A percentile compares a stretch with the other conserved stretches of the same genome.
Evolutionary conservation across 2,797 vertebrate genomes (phyloP).

Genomic region (Lerista edwardsae): DNA sequence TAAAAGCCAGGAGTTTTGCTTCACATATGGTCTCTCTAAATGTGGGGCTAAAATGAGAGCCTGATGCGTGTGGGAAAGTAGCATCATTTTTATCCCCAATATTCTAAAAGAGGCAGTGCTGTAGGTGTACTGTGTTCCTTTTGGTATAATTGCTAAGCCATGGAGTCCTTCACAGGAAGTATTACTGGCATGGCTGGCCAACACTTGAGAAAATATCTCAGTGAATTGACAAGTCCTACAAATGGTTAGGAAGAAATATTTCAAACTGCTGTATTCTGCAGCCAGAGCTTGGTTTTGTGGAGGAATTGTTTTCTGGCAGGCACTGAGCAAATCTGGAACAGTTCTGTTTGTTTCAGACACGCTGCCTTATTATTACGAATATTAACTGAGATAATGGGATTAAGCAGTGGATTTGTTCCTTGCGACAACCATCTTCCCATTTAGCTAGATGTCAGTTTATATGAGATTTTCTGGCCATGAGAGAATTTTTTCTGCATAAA

Average conservation of each 20-base stretch:
- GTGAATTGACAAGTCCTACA: not conserved
- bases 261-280: conserved; percentile 2
- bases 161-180: not conserved
- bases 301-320: not conserved
- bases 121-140: not conserved
- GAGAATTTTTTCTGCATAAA: not conserved
- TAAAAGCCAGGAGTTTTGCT: not conserved
- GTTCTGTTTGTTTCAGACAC: not conserved
- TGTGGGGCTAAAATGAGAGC: not conserved
- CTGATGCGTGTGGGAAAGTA: not conserved
- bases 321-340: not conserved
- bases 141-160: accelerated
- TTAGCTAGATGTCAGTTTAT: not conserved
- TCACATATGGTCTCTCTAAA: not conserved
- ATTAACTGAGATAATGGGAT: not conserved
- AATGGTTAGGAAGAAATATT: not conserved
- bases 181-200: not conserved
- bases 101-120: not conserved
- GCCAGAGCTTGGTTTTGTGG: not conserved
- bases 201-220: not conserved
- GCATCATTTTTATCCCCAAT: accelerated
- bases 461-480: not conserved
- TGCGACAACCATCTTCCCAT: not conserved
- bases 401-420: not conserved
- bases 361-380: accelerated